Evolutionary conservation across 1,140 invertebrate genomes (phyloP).

Genomic region (Laupala kohalensis): DNA sequence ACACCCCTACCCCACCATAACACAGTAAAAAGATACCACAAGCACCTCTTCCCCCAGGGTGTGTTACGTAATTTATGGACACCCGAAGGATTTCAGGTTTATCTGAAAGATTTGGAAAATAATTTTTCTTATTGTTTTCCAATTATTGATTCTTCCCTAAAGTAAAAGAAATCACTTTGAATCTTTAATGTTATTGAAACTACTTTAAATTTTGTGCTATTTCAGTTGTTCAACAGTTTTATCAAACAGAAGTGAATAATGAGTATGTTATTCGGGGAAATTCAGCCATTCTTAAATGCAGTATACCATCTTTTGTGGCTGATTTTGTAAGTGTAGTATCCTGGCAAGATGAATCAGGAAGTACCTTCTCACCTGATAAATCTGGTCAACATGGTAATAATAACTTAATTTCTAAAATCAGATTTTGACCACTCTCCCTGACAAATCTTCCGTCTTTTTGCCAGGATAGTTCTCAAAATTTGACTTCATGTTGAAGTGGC

Average conservation of each 20-base stretch:
- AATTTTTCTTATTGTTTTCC: too few relatives aligned
- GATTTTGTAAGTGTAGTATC: constrained; percentile 77
- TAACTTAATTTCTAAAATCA: neutral
- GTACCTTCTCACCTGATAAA: constrained; percentile 22
- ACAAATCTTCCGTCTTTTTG: neutral
- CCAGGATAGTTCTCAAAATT: neutral
- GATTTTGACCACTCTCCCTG: neutral
- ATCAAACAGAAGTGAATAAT: constrained; percentile 83
- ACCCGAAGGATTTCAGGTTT: too few relatives aligned
- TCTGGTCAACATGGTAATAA: neutral
- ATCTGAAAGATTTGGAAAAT: too few relatives aligned
- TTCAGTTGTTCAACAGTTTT: constrained; percentile 75
- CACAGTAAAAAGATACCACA: too few relatives aligned
- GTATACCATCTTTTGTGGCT: constrained; percentile 81
- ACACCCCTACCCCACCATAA: too few relatives aligned
- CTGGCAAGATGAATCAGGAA: constrained; percentile 71
- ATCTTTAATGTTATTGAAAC: too few relatives aligned
- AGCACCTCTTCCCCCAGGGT: too few relatives aligned
- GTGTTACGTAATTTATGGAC: too few relatives aligned
- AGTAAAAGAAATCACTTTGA: too few relatives aligned
- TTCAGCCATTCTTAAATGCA: constrained; percentile 84
- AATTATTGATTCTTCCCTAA: too few relatives aligned
- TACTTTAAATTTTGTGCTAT: too few relatives aligned
- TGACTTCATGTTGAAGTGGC: neutral
- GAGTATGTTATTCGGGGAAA: constrained; percentile 88